Conservation (phyloP, 2,888 invertebrate species). For the Drosophila basisetae region DNA sequence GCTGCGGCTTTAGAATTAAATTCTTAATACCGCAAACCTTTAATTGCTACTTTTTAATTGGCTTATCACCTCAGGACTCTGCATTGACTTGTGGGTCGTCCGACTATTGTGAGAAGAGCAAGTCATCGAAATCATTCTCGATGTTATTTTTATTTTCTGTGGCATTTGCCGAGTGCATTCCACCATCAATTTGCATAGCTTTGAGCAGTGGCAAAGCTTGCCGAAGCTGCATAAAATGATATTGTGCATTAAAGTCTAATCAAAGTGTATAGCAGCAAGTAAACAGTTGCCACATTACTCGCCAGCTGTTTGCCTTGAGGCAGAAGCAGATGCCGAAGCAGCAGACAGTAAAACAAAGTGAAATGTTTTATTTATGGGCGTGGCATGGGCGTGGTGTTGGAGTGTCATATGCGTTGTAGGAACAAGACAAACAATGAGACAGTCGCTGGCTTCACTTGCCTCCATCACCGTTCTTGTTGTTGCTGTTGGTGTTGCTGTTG, state of each 20-base stretch:
- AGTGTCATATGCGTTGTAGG: slow-evolving; percentile 80
- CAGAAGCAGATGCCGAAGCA: slow-evolving; percentile 11
- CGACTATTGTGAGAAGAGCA: background rate
- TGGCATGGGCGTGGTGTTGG: slow-evolving; percentile 65
- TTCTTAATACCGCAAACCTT: slow-evolving; percentile 48
- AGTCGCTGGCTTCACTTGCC: slow-evolving; percentile 39
- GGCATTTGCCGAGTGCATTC: slow-evolving; percentile 59
- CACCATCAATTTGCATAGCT: slow-evolving; percentile 63
- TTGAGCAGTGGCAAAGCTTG: slow-evolving; percentile 41
- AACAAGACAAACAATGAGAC: slow-evolving; percentile 75
- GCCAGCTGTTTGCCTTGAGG: slow-evolving; percentile 40
- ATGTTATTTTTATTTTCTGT: slow-evolving; percentile 28
- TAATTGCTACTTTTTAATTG: slow-evolving; percentile 53
- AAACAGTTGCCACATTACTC: slow-evolving; percentile 40
- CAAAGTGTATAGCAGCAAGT: slow-evolving; percentile 62
- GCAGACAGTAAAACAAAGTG: slow-evolving; percentile 75
- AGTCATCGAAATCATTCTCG: slow-evolving; percentile 31
- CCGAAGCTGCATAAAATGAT: slow-evolving; percentile 54
- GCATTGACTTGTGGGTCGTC: slow-evolving; percentile 53
- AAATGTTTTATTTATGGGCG: slow-evolving; percentile 78
- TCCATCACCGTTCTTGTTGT: slow-evolving; percentile 8
- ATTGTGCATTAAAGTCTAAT: slow-evolving; percentile 81
- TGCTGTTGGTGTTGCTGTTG: slow-evolving; percentile 18
- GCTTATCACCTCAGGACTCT: slow-evolving; percentile 46
- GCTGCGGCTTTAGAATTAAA: slow-evolving; percentile 48